These are phyloP conservation scores for Lampris megalopsis DNA, from an alignment of 2,113 vertebrate species.

Conservation along the genomic window DNA sequence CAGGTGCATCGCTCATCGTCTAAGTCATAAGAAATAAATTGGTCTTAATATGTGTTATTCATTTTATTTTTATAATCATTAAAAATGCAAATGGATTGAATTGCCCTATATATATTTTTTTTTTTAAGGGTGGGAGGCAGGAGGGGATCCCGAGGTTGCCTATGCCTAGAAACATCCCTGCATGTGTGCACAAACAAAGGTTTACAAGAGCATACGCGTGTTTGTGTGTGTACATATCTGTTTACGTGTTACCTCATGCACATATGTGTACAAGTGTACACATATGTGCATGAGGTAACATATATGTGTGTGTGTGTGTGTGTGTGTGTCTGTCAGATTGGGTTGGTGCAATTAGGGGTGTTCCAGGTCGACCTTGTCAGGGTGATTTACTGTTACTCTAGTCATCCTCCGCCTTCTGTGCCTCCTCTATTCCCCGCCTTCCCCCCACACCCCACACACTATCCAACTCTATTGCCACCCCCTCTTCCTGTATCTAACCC, in stretches of 20 bases:
- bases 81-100: no score
- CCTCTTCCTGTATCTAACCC: neutral
- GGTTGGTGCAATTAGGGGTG: conserved; percentile 49
- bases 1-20: no score
- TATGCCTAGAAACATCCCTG: no score
- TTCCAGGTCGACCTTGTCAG: conserved; percentile 50
- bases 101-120: no score
- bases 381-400: conserved; percentile 53
- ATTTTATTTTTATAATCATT: no score
- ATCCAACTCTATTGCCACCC: neutral
- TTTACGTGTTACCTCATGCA: neutral
- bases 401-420: neutral
- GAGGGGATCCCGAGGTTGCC: no score
- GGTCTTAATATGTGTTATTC: no score
- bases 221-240: neutral
- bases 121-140: no score
- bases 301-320: conserved; percentile 9
- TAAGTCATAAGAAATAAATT: no score
- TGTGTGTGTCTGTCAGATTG: conserved; percentile 23
- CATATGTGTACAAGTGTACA: neutral
- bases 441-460: neutral
- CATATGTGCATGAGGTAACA: neutral
- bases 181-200: no score
- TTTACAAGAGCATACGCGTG: no score
- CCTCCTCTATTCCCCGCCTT: neutral